phyloP scores from a whole-genome alignment of 2,797 vertebrate species.

The Morelia viridis region DNA sequence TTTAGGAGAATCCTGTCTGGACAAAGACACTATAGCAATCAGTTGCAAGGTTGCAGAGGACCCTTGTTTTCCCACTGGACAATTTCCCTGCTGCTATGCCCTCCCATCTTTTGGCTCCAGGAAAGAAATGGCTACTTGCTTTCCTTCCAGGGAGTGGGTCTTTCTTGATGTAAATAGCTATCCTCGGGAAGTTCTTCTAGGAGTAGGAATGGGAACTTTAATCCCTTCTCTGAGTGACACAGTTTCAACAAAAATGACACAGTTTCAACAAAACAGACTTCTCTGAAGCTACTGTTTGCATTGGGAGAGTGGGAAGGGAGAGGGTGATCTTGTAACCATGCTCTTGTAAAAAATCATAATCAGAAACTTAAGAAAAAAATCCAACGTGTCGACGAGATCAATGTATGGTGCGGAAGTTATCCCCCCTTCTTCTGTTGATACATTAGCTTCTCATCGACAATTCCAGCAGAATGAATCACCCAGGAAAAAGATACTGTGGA shows the following conservation, averaged over 20 bases:
- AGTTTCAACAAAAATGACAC: background rate
- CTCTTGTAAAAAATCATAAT: background rate
- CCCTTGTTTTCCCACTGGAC: background rate
- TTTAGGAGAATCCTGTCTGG: background rate
- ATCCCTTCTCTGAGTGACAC: background rate
- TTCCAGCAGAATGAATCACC: background rate
- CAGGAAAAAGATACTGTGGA: background rate
- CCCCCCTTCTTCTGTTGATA: background rate
- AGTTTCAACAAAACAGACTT: background rate
- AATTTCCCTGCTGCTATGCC: background rate
- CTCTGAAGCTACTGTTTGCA: background rate
- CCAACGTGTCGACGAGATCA: background rate
- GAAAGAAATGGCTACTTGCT: background rate
- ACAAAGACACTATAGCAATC: background rate
- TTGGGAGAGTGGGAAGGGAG: background rate
- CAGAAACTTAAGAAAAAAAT: background rate
- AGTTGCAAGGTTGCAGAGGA: background rate
- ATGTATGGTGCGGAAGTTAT: background rate
- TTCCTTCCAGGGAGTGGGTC: background rate
- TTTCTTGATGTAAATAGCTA: background rate
- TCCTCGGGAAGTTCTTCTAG: background rate
- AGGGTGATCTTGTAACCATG: background rate
- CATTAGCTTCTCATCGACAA: background rate
- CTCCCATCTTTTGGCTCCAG: background rate
- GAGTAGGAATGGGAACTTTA: background rate